Evolutionary conservation across 2,888 invertebrate species (phyloP), one percentile per base, ranked within the genome.

Genomic region (Ophion ventricosus): DNA sequence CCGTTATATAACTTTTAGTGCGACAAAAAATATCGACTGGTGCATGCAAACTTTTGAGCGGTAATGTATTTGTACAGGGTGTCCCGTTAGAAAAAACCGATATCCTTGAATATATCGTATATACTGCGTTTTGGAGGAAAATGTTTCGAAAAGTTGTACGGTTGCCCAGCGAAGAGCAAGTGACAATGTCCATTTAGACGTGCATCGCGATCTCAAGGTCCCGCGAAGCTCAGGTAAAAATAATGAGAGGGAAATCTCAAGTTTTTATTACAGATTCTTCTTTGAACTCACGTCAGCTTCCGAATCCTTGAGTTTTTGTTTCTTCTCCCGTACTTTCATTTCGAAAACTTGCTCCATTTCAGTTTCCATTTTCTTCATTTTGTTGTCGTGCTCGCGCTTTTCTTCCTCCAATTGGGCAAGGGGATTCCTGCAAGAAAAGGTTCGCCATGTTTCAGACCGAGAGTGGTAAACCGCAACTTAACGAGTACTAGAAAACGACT

Each of bases 321-420:
- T 97, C 94, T 99, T 99, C 94, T 99, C 99, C 91, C 97, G 96
- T 72, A 98, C 99, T 94, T 99, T 99, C 97, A 98, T 98, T 93
- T 99, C 98, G 94, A 99, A 99, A 87, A 99, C 99, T 94, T 98
- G 98, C 93, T 99, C 99, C 98, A 99, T 98, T 94, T 99, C 99
- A 61, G 97, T 96, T 94, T 99, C 99, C 98, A 98, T 98, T 93
- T 99, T 99, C 94, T 99, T 99, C 97, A 99, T 98, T 94, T 98
- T 98, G 87, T 96, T 95, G 93, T 99, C 98, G 90, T 99, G 99
- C 91, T 99, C 98, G 84, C 97, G 96, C 93, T 98, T 98, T 93
- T 99, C 99, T 93, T 99, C 99, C 93, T 99, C 99, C 97, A 99
- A 98, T 94, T 99, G 99, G 80, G 99, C 98, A 92, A 99, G 95